Conservation (phyloP, 2,113 vertebrate genomes). For the Pomatorhinus ruficollis region DNA sequence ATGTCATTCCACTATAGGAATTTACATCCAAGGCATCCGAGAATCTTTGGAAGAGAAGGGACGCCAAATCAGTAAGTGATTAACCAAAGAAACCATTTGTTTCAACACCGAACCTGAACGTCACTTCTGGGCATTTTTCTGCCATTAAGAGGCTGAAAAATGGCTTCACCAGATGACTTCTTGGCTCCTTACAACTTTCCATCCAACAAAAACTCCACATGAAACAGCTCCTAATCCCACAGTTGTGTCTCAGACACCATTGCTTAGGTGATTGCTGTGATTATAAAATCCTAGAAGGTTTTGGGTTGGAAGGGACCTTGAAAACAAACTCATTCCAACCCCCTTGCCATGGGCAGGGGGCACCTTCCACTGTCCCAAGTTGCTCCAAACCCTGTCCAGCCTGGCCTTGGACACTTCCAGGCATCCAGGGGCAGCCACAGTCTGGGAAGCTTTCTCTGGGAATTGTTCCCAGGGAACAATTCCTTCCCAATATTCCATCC, state of each 20-base stretch:
- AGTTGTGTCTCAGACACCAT: not conserved
- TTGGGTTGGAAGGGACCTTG: not conserved
- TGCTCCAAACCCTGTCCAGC: no score
- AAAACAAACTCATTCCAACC: not conserved
- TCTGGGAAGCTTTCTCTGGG: no score
- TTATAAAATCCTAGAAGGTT: not conserved
- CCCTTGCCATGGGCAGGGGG: not conserved
- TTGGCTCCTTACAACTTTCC: not conserved
- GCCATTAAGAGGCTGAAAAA: not conserved
- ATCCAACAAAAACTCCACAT: not conserved
- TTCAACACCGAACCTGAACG: not conserved
- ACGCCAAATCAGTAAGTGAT: not conserved
- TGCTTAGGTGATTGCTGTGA: not conserved
- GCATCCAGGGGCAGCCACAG: no score
- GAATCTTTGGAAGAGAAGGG: not conserved
- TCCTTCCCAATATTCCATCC: no score
- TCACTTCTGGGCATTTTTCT: not conserved
- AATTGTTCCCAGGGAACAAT: no score
- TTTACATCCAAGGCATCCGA: not conserved
- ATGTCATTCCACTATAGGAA: not conserved
- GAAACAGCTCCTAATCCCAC: not conserved
- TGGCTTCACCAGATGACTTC: not conserved
- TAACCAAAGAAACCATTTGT: not conserved
- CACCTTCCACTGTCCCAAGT: fast-evolving
- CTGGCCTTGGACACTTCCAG: no score